Evolutionary conservation across 2,113 vertebrate genomes (phyloP), one percentile per base, ranked within the genome.

Genomic region (Egretta garzetta): DNA sequence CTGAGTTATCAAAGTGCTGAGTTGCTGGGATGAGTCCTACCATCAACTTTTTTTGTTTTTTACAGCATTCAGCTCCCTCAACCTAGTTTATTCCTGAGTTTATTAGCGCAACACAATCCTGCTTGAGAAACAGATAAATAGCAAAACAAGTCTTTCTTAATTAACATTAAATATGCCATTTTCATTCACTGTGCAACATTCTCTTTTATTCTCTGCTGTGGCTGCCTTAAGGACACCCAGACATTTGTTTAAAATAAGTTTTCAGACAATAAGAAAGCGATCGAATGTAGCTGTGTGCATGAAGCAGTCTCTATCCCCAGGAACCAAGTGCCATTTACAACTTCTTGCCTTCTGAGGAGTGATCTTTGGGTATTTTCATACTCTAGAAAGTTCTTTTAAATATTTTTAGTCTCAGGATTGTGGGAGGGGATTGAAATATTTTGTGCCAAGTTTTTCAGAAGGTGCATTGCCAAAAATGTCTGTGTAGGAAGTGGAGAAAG

Each of bases 381-480:
- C 33, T 92, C 41, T 50, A 92, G 87, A 92, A 96, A 82, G 37
- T 86, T 88, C 39, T 82, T 74, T 74, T 45, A 85, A 93, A 84
- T 93, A 82, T 81, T 80, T 96, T 92, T 56, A 82, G 72, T 79
- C 70, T 84, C 81, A 80, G 28, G 16, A 86, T 85, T 88, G 30
- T 93, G 58, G 93, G 80, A 96, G 62, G 26, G 58, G 53, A 80
- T 64, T 82, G 35, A 70, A 91, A 81, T 86, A 83, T 72, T 83
- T 95, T 11, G 8, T 75, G 86, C 88, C 94, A 95, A 90, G 45
- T 47, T 94, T 96, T 90, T 88, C 66, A 80, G 67, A 85, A 95
- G 71, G 80, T 94, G 28, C 30, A 30, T 71, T 95, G 96, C 94
- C 96, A 97, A 96, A 95, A 95, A 94, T 53, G 20, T 88, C 88